Percentiles rank a stretch among this genome's conserved stretches.
These are phyloP conservation scores for Spialia ferax DNA, from an alignment of 2,888 invertebrate genomes.

Conservation along the genomic window DNA sequence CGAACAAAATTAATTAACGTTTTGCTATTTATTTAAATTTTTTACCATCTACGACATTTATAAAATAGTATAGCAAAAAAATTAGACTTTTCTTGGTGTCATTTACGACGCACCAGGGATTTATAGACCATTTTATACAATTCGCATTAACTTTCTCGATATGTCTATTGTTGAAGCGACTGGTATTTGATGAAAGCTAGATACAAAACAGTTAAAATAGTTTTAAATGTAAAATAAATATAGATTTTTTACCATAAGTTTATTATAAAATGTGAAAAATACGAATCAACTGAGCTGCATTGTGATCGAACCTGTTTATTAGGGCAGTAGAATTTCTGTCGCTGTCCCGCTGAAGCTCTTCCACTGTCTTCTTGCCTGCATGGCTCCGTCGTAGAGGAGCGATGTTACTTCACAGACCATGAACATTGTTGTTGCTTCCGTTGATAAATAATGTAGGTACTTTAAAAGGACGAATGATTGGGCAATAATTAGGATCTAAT, in stretches of 20 bases:
- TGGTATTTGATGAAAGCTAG: constrained; percentile 14
- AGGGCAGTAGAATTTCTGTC: constrained; percentile 51
- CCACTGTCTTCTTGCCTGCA: constrained; percentile 56
- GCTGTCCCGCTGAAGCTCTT: constrained; percentile 61
- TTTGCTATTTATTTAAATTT: background rate
- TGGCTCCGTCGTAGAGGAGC: constrained; percentile 59
- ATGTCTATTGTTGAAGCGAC: constrained; percentile 10
- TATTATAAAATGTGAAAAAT: constrained; percentile 67
- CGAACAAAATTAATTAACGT: no score
- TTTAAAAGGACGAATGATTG: constrained; percentile 40
- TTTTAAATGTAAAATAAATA: constrained; percentile 63
- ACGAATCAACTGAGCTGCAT: constrained; percentile 85
- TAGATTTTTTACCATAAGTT: constrained; percentile 79
- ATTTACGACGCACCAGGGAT: background rate
- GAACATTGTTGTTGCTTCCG: constrained; percentile 21
- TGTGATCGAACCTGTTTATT: constrained; percentile 78
- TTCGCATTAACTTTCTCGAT: constrained; percentile 16
- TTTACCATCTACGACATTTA: background rate
- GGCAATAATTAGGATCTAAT: constrained; percentile 42
- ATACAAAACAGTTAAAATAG: constrained; percentile 54
- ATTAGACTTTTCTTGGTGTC: background rate
- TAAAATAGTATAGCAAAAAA: background rate
- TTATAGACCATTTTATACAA: constrained; percentile 26
- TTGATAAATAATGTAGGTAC: constrained; percentile 28
- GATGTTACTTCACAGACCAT: constrained; percentile 23